phyloP scores from a whole-genome alignment of 2,888 invertebrate genomes.

The Candidula unifasciata region DNA sequence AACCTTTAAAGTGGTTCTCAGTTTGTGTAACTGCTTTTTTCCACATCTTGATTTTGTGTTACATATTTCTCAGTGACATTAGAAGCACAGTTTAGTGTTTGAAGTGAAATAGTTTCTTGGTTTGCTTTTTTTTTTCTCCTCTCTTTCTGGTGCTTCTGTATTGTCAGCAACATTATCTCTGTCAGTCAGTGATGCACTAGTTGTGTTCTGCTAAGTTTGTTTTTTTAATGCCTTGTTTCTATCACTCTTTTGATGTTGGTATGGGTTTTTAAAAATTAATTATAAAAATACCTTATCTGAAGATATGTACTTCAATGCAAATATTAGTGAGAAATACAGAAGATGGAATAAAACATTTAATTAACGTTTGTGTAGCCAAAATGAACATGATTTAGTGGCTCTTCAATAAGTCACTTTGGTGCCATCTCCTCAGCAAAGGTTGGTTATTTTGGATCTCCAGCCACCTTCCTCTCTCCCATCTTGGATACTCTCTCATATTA shows the following conservation, averaged over 20 bases:
- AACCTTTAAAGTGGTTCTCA: slow-evolving; percentile 42
- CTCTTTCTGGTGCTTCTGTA: background rate
- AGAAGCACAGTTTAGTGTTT: background rate
- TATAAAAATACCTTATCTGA: too few relatives aligned
- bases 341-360: too few relatives aligned
- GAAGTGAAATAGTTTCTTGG: background rate
- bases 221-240: background rate
- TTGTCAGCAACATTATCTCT: background rate
- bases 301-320: background rate
- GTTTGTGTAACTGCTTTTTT: slow-evolving; percentile 38
- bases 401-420: too few relatives aligned
- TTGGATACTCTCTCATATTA: too few relatives aligned
- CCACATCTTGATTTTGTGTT: background rate
- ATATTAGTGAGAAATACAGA: too few relatives aligned
- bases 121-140: slow-evolving; percentile 12
- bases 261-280: too few relatives aligned
- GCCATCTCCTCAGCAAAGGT: too few relatives aligned
- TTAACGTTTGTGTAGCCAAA: too few relatives aligned
- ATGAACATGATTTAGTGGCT: too few relatives aligned
- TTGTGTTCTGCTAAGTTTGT: background rate
- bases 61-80: background rate
- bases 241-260: background rate
- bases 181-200: background rate
- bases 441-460: too few relatives aligned
- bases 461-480: too few relatives aligned